Conservation (phyloP, 1,140 invertebrate genomes). For the Battus philenor region DNA sequence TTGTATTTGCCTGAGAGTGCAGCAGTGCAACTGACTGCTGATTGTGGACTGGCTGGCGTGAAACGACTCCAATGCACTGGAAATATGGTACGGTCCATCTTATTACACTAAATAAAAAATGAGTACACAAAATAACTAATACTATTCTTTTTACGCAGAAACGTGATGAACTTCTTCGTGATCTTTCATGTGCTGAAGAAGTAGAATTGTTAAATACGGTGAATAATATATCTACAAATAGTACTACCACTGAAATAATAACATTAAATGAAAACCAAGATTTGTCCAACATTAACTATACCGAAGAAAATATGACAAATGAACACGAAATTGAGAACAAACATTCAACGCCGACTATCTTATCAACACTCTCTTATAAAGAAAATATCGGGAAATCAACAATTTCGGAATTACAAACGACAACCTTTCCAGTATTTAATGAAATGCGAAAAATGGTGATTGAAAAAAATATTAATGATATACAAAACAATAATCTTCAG, state of each 20-base stretch:
- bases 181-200: slow-evolving; percentile 63
- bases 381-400: neutral
- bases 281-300: slow-evolving; percentile 33
- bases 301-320: slow-evolving; percentile 42
- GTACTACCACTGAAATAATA: slow-evolving; percentile 21
- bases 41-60: slow-evolving; percentile 91
- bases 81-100: slow-evolving; percentile 80
- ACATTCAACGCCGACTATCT: slow-evolving; percentile 26
- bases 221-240: slow-evolving; percentile 23
- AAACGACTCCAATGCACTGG: slow-evolving; percentile 82
- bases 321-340: slow-evolving; percentile 42
- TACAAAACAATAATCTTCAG: slow-evolving; percentile 44
- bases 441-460: slow-evolving; percentile 27
- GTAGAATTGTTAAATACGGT: slow-evolving; percentile 39
- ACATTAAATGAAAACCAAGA: slow-evolving; percentile 48
- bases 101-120: neutral
- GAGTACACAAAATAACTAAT: slow-evolving; percentile 2
- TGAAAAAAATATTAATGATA: slow-evolving; percentile 36
- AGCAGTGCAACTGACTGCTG: slow-evolving; percentile 89
- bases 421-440: slow-evolving; percentile 1
- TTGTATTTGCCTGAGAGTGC: slow-evolving; percentile 85
- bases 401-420: neutral
- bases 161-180: slow-evolving; percentile 63
- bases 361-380: slow-evolving; percentile 18
- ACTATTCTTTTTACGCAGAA: slow-evolving; percentile 43